Evolutionary conservation across 2,797 vertebrate genomes (phyloP).

Genomic region (Acropternis orthonyx): DNA sequence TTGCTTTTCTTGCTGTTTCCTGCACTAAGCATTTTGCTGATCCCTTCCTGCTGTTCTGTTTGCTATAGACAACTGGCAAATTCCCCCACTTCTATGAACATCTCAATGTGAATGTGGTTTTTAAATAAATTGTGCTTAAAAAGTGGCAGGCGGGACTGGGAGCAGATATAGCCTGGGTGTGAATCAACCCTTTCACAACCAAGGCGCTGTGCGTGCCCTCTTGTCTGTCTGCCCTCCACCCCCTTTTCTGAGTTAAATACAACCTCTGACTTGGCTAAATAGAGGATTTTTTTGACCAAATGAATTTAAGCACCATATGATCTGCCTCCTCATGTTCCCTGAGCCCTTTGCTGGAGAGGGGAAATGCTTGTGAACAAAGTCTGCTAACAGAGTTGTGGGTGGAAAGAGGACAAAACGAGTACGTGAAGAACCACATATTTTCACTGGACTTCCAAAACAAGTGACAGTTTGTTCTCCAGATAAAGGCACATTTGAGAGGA

Average conservation of each 20-base stretch:
- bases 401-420: constrained; percentile 32
- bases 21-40: background rate
- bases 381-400: constrained; percentile 25
- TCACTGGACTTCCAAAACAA: constrained; percentile 51
- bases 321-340: constrained; percentile 53
- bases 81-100: background rate
- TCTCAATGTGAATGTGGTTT: background rate
- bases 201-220: background rate
- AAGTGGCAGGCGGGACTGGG: background rate
- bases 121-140: background rate
- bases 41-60: background rate
- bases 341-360: constrained; percentile 23
- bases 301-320: constrained; percentile 16
- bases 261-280: constrained; percentile 20
- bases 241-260: background rate
- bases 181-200: constrained; percentile 4
- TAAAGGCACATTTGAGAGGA: background rate
- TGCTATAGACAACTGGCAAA: background rate
- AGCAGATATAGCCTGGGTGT: background rate
- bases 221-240: background rate
- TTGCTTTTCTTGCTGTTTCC: background rate
- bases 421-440: constrained; percentile 21
- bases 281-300: background rate
- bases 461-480: constrained; percentile 21
- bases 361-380: constrained; percentile 18